Evolutionary conservation across 2,888 invertebrate species (phyloP).

Genomic region (Corbicula japonica): DNA sequence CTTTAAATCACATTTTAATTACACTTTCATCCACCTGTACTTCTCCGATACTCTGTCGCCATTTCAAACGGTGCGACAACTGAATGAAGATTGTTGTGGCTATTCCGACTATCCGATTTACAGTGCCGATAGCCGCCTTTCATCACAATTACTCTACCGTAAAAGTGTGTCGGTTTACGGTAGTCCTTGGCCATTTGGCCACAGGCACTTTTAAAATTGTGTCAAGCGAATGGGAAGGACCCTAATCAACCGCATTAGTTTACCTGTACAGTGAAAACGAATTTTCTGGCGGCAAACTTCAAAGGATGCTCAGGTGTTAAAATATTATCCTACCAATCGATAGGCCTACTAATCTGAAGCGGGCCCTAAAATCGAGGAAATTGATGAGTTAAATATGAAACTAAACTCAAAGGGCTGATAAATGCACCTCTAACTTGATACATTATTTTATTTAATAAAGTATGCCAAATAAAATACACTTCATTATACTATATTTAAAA

Average conservation of each 20-base stretch:
- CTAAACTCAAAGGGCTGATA: slow-evolving; percentile 1
- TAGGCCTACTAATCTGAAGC: not conserved
- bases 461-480: not conserved
- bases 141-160: slow-evolving; percentile 47
- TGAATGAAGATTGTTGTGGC: slow-evolving; percentile 42
- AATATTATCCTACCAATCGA: not conserved
- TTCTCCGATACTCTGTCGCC: slow-evolving; percentile 34
- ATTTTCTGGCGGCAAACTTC: too few species aligned
- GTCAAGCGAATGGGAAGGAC: too few species aligned
- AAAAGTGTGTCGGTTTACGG: slow-evolving; percentile 31
- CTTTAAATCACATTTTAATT: slow-evolving; percentile 36
- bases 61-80: slow-evolving; percentile 37
- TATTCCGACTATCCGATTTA: slow-evolving; percentile 47
- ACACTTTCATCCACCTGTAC: slow-evolving; percentile 26
- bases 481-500: not conserved
- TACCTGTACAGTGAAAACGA: too few species aligned
- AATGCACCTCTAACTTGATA: too few species aligned
- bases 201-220: slow-evolving; percentile 8
- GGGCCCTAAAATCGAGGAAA: not conserved
- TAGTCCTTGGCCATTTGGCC: slow-evolving; percentile 22
- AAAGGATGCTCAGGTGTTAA: not conserved
- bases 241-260: too few species aligned
- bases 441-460: too few species aligned
- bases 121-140: slow-evolving; percentile 39
- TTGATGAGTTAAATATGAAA: not conserved